phyloP scores from a whole-genome alignment of 2,797 vertebrate species.

The Chelmon rostratus region DNA sequence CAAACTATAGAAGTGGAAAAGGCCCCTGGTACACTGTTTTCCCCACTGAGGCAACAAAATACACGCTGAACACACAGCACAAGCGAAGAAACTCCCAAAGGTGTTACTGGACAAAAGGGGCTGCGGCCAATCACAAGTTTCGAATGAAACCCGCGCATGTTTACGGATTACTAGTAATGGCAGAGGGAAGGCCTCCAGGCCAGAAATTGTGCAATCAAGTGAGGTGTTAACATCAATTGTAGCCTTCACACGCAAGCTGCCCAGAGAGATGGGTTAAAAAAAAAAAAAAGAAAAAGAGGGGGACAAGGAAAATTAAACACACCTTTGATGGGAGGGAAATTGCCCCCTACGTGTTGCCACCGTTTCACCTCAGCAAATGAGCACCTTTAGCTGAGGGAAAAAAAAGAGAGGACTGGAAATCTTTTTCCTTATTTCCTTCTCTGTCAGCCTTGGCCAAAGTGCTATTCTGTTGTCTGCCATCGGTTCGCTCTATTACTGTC shows the following conservation, averaged over 20 bases:
- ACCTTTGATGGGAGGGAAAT: constrained; percentile 78
- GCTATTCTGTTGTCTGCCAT: constrained; percentile 81
- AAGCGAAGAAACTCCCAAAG: neutral
- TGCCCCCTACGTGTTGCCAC: constrained; percentile 61
- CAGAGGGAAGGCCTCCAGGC: constrained; percentile 47
- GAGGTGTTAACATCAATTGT: constrained; percentile 82
- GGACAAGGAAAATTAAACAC: constrained; percentile 81
- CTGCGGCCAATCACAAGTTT: neutral
- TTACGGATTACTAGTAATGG: constrained; percentile 45
- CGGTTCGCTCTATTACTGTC: constrained; percentile 81
- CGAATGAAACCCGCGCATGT: constrained; percentile 20
- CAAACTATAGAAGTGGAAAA: neutral
- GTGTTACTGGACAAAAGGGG: constrained; percentile 9
- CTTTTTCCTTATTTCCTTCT: constrained; percentile 78
- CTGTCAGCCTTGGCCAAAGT: constrained; percentile 79
- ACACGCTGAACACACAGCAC: neutral
- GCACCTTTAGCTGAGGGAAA: constrained; percentile 66
- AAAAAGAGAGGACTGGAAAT: constrained; percentile 49
- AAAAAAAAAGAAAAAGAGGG: constrained; percentile 36
- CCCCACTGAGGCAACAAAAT: neutral
- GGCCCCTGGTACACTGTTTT: neutral
- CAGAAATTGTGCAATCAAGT: constrained; percentile 74
- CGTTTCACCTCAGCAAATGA: constrained; percentile 77
- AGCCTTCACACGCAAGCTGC: constrained; percentile 68
- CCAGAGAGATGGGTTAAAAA: constrained; percentile 47